These are phyloP conservation scores for Narcine bancroftii DNA, from an alignment of 2,113 vertebrate species.

Conservation along the genomic window DNA sequence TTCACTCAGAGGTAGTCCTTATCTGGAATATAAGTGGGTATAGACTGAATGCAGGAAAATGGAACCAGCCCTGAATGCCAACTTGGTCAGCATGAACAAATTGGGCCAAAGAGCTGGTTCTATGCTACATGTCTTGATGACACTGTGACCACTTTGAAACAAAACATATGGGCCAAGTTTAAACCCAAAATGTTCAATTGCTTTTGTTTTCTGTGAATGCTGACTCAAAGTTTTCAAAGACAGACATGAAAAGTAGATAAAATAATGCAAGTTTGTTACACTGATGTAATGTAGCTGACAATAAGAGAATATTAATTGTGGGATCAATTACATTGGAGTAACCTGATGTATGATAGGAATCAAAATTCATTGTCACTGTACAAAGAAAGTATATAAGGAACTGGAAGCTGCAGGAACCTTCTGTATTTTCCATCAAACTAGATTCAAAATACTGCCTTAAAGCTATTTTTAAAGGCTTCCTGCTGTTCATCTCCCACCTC, in stretches of 20 bases:
- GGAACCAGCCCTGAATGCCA: too few species aligned
- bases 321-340: neutral
- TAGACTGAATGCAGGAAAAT: too few species aligned
- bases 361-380: neutral
- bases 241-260: neutral
- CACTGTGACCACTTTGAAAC: slow-evolving; percentile 11
- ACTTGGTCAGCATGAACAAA: too few species aligned
- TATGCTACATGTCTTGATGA: too few species aligned
- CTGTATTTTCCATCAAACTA: neutral
- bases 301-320: neutral
- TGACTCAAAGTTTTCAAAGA: neutral
- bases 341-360: neutral
- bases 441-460: neutral
- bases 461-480: neutral
- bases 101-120: too few species aligned
- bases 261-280: neutral
- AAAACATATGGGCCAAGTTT: neutral
- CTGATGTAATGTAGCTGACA: neutral
- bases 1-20: too few species aligned
- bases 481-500: neutral
- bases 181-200: neutral
- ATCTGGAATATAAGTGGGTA: too few species aligned
- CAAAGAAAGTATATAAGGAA: neutral
- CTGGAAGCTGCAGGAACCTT: neutral
- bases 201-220: neutral